Evolutionary conservation across 2,888 invertebrate genomes (phyloP).

Genomic region (Lapara coniferarum): DNA sequence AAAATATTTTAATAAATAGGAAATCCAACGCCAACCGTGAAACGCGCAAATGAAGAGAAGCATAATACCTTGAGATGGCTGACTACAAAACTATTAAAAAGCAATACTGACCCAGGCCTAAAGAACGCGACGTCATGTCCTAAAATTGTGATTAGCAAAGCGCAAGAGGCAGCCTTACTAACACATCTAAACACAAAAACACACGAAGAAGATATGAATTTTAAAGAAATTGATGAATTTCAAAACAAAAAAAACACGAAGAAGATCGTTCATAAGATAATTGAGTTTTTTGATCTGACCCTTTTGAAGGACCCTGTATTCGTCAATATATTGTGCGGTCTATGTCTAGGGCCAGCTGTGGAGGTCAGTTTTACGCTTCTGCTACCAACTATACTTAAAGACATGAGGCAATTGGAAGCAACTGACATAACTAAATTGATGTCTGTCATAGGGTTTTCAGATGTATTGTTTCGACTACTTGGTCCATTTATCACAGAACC

Average conservation of each 20-base stretch:
- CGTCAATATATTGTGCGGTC: slow-evolving; percentile 86
- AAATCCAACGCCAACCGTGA: not conserved
- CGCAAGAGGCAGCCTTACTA: not conserved
- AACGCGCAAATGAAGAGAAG: not conserved
- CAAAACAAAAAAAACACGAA: slow-evolving; percentile 42
- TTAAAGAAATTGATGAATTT: not conserved
- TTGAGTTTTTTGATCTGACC: slow-evolving; percentile 85
- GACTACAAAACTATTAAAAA: not conserved
- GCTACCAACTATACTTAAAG: slow-evolving; percentile 86
- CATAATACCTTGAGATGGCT: not conserved
- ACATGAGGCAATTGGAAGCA: slow-evolving; percentile 83
- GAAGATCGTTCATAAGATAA: slow-evolving; percentile 58
- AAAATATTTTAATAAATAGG: not conserved
- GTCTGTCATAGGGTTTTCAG: slow-evolving; percentile 84
- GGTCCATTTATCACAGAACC: slow-evolving; percentile 87
- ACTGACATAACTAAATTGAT: slow-evolving; percentile 85
- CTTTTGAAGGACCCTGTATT: slow-evolving; percentile 86
- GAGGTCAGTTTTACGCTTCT: slow-evolving; percentile 87
- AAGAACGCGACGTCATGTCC: not conserved
- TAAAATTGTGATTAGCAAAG: not conserved
- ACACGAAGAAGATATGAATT: not conserved
- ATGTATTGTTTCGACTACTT: slow-evolving; percentile 84
- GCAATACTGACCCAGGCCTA: no score
- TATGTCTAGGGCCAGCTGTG: slow-evolving; percentile 87
- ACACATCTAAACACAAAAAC: not conserved